phyloP scores from a whole-genome alignment of 2,113 vertebrate species.

The Oreochromis tanganicae region DNA sequence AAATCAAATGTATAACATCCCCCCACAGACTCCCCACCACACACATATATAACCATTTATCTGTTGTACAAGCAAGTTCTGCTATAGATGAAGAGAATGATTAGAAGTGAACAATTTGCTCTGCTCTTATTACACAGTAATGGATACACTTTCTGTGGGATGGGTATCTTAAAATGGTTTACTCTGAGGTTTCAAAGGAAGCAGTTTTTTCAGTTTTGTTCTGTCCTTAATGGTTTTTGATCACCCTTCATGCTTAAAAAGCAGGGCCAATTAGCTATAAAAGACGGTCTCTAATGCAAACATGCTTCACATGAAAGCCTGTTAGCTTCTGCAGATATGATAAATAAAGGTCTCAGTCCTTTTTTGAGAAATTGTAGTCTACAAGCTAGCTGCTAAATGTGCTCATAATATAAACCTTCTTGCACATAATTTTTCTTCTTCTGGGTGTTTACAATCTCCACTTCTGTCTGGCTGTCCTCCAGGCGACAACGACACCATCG shows the following conservation, averaged over 20 bases:
- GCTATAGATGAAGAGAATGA: neutral
- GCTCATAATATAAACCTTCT: neutral
- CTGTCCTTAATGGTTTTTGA: neutral
- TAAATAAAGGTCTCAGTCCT: neutral
- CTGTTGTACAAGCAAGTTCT: neutral
- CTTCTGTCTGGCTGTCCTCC: neutral
- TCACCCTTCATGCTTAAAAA: neutral
- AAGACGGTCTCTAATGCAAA: accelerated
- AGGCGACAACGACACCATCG: neutral
- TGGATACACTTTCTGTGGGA: neutral
- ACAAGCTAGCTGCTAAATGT: neutral
- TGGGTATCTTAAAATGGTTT: neutral
- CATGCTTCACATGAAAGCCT: neutral
- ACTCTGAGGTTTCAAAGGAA: neutral
- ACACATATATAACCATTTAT: neutral
- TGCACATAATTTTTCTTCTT: neutral
- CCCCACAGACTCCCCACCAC: neutral
- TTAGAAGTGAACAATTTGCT: neutral
- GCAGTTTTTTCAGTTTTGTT: neutral
- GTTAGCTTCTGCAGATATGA: neutral
- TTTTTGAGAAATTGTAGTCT: neutral
- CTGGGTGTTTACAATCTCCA: neutral
- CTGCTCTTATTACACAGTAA: neutral
- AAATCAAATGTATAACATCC: neutral
- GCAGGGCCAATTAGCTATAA: neutral